Percentiles rank a stretch among this genome's conserved stretches.
phyloP scores from a whole-genome alignment of 23 tunicate species.

The Trididemnum miniatum region DNA sequence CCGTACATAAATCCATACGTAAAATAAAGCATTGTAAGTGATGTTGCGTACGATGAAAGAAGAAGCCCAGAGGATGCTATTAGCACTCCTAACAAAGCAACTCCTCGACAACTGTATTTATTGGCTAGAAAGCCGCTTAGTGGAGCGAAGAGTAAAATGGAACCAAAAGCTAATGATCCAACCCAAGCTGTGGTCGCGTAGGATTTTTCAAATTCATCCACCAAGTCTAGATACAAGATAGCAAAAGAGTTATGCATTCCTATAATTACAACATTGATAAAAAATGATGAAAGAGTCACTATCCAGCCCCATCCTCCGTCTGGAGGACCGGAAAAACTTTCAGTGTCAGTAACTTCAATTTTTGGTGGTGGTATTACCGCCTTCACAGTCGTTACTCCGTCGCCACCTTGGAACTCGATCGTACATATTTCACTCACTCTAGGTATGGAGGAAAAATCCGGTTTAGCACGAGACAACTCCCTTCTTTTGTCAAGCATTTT shows the following conservation, averaged over 20 bases:
- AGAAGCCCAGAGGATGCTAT: constrained; percentile 44
- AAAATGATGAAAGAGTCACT: constrained; percentile 60
- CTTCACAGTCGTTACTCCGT: not conserved
- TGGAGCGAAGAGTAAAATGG: constrained; percentile 79
- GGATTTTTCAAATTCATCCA: constrained; percentile 55
- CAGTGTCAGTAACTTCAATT: not conserved
- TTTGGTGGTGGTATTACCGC: not conserved
- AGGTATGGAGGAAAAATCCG: no score
- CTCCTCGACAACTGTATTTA: constrained; percentile 58
- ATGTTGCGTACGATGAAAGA: constrained; percentile 52
- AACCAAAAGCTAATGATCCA: constrained; percentile 92
- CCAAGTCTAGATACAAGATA: constrained; percentile 52
- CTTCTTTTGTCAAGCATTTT: not conserved
- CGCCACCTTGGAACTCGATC: not conserved
- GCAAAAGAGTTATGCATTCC: constrained; percentile 87
- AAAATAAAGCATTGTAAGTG: constrained; percentile 38
- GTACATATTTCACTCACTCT: not conserved
- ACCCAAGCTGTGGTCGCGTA: constrained; percentile 66
- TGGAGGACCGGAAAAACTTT: constrained; percentile 23
- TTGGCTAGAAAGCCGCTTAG: constrained; percentile 65
- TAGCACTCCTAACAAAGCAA: constrained; percentile 53
- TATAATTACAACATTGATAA: constrained; percentile 57
- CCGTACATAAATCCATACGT: constrained; percentile 87
- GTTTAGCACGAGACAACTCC: no score
- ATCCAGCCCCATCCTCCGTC: constrained; percentile 99